Base-by-base conservation (phyloP, 2,888 invertebrate genomes). In the Plemyria rubiginata region DNA sequence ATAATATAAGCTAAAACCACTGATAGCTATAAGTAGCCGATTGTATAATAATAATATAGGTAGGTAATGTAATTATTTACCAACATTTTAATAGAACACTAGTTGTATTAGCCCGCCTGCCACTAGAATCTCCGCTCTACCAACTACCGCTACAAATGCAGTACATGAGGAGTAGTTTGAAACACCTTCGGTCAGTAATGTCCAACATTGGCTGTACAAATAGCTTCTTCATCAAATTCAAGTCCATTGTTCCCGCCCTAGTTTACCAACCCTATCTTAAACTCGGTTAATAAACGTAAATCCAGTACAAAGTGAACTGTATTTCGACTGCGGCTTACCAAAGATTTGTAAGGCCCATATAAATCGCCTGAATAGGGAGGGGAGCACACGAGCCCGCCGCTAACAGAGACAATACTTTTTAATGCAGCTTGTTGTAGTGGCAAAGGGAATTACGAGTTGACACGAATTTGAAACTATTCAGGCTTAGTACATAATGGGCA, bases 211-310 rank as follows among this genome's bases (percentile, higher is more conserved):
- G 36, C 45, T n/a, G 48, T 51, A 41, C 36, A 55, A 59, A 64
- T 46, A 63, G 43, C 46, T 46, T 38, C 7, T 36, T 54, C 43
- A 51, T 53, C 29, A 53, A 56, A 45, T 53, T 55, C 16, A 32
- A 45, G 48, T 55, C 36, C 53, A 60, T 49, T 55, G 59, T 55
- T 59, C 48, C 52, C 62, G 60, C 38, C 46, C 54, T 54, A 53
- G 40, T 63, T 58, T 54, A 59, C 65, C 52, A 62, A 73, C 77
- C 73, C 73, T 75, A 75, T 78, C 76, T 78, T 77, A 77, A 77
- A 77, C 74, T 77, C 77, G 77, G 81, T 85, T 86, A 85, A 85
- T 86, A 86, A 86, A 85, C 82, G 81, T 84, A 86, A 87, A 86
- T 86, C 84, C 82, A 70, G 78, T 81, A 84, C 83, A 82, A 80